These are phyloP conservation scores for Ectropis crepuscularia DNA, from an alignment of 2,888 invertebrate species.

Conservation along the genomic window DNA sequence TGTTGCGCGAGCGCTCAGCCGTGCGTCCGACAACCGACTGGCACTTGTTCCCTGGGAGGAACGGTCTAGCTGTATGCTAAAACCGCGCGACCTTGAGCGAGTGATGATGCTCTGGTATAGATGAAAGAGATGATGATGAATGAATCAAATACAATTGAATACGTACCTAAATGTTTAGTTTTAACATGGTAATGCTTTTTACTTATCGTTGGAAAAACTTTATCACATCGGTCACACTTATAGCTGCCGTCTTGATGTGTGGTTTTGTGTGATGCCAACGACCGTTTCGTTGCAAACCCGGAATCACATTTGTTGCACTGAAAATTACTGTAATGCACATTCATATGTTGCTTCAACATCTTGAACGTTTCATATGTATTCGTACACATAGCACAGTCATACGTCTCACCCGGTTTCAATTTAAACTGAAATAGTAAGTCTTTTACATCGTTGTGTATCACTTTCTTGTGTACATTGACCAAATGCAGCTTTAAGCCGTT, in stretches of 20 bases:
- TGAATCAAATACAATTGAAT: too few relatives aligned
- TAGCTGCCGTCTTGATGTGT: constrained; percentile 70
- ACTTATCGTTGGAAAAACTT: constrained; percentile 62
- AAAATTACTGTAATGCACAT: constrained; percentile 70
- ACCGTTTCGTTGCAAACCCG: constrained; percentile 66
- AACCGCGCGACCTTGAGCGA: too few relatives aligned
- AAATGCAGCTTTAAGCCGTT: constrained; percentile 66
- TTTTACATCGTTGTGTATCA: constrained; percentile 64
- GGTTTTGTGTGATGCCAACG: constrained; percentile 60
- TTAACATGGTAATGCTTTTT: constrained; percentile 75
- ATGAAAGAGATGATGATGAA: too few relatives aligned
- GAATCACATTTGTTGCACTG: constrained; percentile 64
- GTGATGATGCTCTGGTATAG: too few relatives aligned
- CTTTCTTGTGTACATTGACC: constrained; percentile 58
- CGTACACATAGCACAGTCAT: constrained; percentile 68
- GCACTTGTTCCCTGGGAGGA: too few relatives aligned
- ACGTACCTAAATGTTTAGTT: constrained; percentile 61
- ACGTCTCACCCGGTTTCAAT: constrained; percentile 66
- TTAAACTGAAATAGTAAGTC: constrained; percentile 72
- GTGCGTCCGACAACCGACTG: too few relatives aligned
- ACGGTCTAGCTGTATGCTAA: too few relatives aligned
- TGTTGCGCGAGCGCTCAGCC: too few relatives aligned
- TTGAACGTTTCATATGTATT: constrained; percentile 74
- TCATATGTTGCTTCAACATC: constrained; percentile 78
- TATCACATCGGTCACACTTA: constrained; percentile 73